Conservation (phyloP, 2,797 vertebrate genomes). For the Anas bahamensis region DNA sequence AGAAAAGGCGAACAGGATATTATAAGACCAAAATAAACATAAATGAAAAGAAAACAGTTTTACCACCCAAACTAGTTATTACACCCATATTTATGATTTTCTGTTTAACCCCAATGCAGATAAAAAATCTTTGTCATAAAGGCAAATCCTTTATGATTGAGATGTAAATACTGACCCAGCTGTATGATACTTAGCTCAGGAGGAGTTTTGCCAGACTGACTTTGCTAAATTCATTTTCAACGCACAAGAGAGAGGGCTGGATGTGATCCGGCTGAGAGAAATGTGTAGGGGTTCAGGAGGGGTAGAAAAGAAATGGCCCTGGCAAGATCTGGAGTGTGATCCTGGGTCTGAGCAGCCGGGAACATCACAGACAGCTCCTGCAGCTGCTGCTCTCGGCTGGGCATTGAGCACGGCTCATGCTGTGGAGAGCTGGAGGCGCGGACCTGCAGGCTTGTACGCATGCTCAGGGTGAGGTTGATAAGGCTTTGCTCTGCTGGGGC, state of each 20-base stretch:
- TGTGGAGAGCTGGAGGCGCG: neutral
- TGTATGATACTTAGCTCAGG: neutral
- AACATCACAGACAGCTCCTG: neutral
- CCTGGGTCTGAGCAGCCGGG: neutral
- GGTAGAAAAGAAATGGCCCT: neutral
- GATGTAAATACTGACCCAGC: neutral
- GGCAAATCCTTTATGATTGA: neutral
- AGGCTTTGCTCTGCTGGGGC: neutral
- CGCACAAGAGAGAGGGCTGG: neutral
- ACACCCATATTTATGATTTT: neutral
- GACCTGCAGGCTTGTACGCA: neutral
- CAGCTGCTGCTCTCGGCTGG: neutral
- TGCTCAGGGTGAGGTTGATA: neutral
- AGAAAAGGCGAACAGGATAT: neutral
- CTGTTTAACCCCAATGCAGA: neutral
- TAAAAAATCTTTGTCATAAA: neutral
- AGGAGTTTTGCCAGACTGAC: neutral
- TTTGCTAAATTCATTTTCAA: neutral
- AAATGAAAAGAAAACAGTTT: neutral
- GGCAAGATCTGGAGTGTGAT: neutral
- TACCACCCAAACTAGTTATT: neutral
- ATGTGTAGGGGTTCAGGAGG: neutral
- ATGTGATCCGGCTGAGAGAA: neutral
- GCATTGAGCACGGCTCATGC: neutral
- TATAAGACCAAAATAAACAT: neutral